Conservation (phyloP, 1,140 invertebrate species). For the Lepidurus couesii region DNA sequence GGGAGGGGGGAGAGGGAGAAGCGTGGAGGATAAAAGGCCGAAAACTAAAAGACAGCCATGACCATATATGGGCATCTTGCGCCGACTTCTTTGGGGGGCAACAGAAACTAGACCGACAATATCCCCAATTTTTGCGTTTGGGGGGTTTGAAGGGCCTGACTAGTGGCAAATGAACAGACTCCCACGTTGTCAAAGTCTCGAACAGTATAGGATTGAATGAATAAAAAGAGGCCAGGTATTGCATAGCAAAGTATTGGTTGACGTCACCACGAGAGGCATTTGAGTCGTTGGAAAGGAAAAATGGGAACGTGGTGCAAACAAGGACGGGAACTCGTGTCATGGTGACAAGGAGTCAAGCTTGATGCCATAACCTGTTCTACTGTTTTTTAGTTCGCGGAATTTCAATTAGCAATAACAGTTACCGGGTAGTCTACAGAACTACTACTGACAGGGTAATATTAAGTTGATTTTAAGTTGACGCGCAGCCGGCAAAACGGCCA, state of each 20-base stretch:
- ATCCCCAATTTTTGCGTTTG: not conserved
- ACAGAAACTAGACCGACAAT: not conserved
- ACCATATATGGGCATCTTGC: conserved; percentile 16
- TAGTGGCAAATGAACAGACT: no score
- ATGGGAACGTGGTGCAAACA: not conserved
- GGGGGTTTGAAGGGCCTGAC: no score
- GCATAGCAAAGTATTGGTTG: not conserved
- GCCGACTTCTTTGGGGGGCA: not conserved
- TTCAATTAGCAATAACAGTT: no score
- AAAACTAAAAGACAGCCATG: conserved; percentile 9
- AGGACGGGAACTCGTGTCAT: not conserved
- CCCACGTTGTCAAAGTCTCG: not conserved
- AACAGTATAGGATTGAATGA: not conserved
- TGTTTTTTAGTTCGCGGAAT: no score
- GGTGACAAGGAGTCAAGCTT: not conserved
- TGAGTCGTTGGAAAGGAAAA: not conserved
- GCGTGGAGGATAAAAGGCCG: not conserved
- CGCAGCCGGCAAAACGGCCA: no score
- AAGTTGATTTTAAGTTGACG: no score
- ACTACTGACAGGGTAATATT: no score
- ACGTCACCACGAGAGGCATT: not conserved
- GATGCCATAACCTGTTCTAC: not conserved
- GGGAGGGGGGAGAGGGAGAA: not conserved
- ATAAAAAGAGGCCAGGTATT: not conserved
- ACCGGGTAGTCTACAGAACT: no score